Percentiles rank a stretch among this genome's conserved stretches.
Conservation (phyloP, 2,113 vertebrate species). For the Bettongia penicillata region DNA sequence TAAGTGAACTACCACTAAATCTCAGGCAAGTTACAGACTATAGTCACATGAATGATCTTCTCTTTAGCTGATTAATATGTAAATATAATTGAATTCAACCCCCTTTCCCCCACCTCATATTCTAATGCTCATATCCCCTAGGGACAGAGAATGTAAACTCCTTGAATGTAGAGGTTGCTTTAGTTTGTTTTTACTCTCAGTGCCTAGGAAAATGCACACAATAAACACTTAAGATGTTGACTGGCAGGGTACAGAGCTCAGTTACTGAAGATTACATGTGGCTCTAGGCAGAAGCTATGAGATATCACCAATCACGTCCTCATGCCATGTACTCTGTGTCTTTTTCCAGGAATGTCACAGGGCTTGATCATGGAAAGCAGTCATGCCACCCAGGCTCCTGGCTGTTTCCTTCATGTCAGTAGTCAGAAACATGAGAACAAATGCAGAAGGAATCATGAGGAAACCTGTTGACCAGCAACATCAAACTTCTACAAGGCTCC, state of each 20-base stretch:
- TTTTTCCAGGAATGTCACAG: background rate
- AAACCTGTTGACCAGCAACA: background rate
- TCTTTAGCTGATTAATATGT: slow-evolving; percentile 14
- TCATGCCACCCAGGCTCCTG: background rate
- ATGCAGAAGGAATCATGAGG: background rate
- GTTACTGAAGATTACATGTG: background rate
- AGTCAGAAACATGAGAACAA: background rate
- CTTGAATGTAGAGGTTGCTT: background rate
- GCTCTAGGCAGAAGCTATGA: background rate
- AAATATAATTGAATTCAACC: background rate
- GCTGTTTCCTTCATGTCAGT: background rate
- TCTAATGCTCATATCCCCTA: background rate
- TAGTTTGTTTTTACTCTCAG: background rate
- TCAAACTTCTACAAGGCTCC: background rate
- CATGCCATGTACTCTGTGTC: background rate
- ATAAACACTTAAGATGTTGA: background rate
- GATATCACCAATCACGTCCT: background rate
- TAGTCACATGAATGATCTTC: background rate
- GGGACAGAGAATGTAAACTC: background rate
- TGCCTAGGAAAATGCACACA: background rate
- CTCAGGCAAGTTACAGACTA: slow-evolving; percentile 5
- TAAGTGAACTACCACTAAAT: slow-evolving; percentile 15
- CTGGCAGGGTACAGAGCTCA: background rate
- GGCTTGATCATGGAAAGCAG: background rate
- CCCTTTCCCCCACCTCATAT: background rate